Conservation (phyloP, 2,888 invertebrate species). For the Capitulum mitella region DNA sequence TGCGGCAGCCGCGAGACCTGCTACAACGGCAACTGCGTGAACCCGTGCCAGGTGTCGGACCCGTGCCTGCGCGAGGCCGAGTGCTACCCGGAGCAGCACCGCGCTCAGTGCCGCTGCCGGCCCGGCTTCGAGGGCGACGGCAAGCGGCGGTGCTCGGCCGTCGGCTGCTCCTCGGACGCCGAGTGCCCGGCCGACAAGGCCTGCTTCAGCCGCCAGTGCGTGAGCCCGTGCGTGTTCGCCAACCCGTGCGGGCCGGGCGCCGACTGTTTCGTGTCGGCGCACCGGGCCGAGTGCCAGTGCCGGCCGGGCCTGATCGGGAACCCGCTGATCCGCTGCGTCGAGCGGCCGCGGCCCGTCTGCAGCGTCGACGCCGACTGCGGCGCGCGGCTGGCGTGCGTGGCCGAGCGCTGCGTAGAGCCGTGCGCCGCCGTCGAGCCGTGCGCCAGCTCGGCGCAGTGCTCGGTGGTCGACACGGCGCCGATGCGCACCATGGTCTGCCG, state of each 20-base stretch:
- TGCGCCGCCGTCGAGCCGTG: slow-evolving; percentile 51
- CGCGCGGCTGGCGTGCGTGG: slow-evolving; percentile 69
- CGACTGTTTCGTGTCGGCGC: slow-evolving; percentile 66
- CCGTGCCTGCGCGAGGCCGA: slow-evolving; percentile 55
- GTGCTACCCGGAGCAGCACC: slow-evolving; percentile 42
- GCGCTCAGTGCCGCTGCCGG: slow-evolving; percentile 68
- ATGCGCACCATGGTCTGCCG: slow-evolving; percentile 56
- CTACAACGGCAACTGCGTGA: slow-evolving; percentile 62
- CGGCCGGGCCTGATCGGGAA: slow-evolving; percentile 74
- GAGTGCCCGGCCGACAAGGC: slow-evolving; percentile 61
- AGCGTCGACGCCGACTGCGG: slow-evolving; percentile 70
- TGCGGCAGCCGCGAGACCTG: slow-evolving; percentile 77
- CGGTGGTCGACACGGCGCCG: slow-evolving; percentile 38
- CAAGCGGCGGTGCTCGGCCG: slow-evolving; percentile 30
- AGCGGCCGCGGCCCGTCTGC: slow-evolving; percentile 57
- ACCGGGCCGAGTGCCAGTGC: slow-evolving; percentile 72
- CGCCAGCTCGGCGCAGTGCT: slow-evolving; percentile 36
- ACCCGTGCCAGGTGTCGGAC: slow-evolving; percentile 70
- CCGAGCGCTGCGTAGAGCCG: slow-evolving; percentile 68
- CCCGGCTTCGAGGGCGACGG: slow-evolving; percentile 63
- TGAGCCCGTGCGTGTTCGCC: slow-evolving; percentile 55
- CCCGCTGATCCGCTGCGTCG: slow-evolving; percentile 57
- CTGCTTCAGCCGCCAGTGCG: slow-evolving; percentile 66
- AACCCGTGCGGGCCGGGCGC: slow-evolving; percentile 54
- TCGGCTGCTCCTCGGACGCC: slow-evolving; percentile 50